Evolutionary conservation across 2,888 invertebrate species (phyloP), one percentile per base, ranked within the genome.

Genomic region (Epinotia brunnichana): DNA sequence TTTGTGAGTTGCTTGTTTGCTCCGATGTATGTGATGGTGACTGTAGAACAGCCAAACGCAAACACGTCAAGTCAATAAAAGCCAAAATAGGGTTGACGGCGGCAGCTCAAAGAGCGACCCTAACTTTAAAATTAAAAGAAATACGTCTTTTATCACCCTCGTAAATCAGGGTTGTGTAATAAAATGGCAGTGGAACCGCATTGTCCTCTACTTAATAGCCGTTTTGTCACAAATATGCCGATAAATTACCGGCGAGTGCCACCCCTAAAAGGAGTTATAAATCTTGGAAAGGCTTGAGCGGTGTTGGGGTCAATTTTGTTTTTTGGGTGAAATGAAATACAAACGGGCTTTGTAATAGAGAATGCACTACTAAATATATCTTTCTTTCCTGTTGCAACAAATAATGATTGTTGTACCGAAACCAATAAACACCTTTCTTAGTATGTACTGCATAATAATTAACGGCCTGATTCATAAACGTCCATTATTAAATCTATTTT

Each of bases 151-250:
- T 78, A 77, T 78, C 78, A 62, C 53, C 19, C 63, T 59, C 75
- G 76, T 80, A 80, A 79, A 80, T 80, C 76, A 81, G 76, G 54
- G 74, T 75, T 76, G 77, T 74, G 76, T 78, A 80, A 81, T 79
- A 79, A 69, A 72, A 61, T 67, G 59, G 70, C 66, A 64, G 35
- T 62, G 48, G 61, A 64, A 67, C 72, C 66, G 74, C 67, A 77
- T 76, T 76, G 78, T 79, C 79, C 72, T 69, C 64, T 74, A 74
- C 59, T 84, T 84, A 87, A 90, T 87, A 86, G 87, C 83, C 83
- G 79, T 87, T 88, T 88, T 86, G 88, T 87, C 83, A 87, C 87
- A 88, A 88, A 90, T 89, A 89, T 88, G 85, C 83, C 83, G 77
- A 89, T 91, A 90, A 90, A 91, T 91, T 83, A 86, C 75, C 71